Evolutionary conservation across 2,113 vertebrate species (phyloP).

Genomic region (Neomonachus schauinslandi): DNA sequence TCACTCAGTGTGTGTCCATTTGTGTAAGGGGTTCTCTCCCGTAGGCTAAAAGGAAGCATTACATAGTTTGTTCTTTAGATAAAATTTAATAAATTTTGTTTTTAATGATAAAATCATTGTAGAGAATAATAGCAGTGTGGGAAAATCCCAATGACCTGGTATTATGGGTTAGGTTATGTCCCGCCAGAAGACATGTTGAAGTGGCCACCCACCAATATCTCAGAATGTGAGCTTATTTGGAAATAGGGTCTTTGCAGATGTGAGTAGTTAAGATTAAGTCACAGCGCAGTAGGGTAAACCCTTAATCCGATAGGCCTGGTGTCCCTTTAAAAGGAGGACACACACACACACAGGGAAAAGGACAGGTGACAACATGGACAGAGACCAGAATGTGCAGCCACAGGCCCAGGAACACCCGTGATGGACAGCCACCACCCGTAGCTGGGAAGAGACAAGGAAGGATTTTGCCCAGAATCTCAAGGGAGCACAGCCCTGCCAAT

Average conservation of each 20-base stretch:
- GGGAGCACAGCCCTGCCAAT: fast-evolving
- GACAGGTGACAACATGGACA: not conserved
- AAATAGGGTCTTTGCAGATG: not conserved
- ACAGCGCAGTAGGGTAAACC: fast-evolving
- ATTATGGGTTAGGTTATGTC: not conserved
- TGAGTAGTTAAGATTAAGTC: not conserved
- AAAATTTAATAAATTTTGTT: not conserved
- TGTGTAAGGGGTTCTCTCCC: not conserved
- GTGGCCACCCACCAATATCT: not conserved
- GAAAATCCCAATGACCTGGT: not conserved
- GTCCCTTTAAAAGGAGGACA: not conserved
- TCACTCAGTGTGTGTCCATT: fast-evolving
- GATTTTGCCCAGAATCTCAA: not conserved
- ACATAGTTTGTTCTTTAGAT: not conserved
- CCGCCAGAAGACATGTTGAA: not conserved
- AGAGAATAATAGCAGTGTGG: not conserved
- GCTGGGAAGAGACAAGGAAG: not conserved
- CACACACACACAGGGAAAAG: fast-evolving
- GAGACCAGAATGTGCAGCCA: fast-evolving
- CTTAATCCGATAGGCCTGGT: too few relatives aligned
- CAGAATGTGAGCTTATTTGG: not conserved
- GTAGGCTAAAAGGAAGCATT: not conserved
- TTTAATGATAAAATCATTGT: not conserved
- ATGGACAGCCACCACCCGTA: fast-evolving
- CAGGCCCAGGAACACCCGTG: not conserved